These are phyloP conservation scores for Mechanitis mazaeus DNA, from an alignment of 2,888 invertebrate genomes.

Conservation along the genomic window DNA sequence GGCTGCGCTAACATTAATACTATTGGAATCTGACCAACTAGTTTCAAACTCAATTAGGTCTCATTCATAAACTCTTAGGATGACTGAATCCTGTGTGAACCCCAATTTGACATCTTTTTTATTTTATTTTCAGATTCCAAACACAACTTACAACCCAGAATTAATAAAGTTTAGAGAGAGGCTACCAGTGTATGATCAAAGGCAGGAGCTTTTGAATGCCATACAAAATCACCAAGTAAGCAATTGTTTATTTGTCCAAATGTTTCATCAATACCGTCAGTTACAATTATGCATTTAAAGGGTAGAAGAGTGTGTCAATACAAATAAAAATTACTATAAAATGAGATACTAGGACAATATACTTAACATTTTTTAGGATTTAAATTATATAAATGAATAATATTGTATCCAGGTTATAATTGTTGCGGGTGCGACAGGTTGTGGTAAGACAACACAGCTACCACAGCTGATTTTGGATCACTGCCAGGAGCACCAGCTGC, in stretches of 20 bases:
- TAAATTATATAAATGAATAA: background rate
- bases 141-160: conserved; percentile 72
- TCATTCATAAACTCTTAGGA: too few species aligned
- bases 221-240: conserved; percentile 80
- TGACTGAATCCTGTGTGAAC: too few species aligned
- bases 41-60: too few species aligned
- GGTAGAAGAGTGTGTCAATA: too few species aligned
- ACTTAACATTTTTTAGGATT: too few species aligned
- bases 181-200: conserved; percentile 82
- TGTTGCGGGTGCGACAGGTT: conserved; percentile 91
- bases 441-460: conserved; percentile 96
- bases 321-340: too few species aligned
- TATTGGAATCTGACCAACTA: too few species aligned
- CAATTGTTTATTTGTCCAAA: conserved; percentile 24
- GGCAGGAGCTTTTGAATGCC: conserved; percentile 80
- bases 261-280: too few species aligned
- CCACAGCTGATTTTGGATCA: conserved; percentile 95
- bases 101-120: background rate
- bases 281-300: too few species aligned
- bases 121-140: conserved; percentile 51
- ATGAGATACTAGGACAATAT: too few species aligned
- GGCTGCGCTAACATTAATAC: too few species aligned
- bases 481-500: conserved; percentile 74
- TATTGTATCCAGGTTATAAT: conserved; percentile 75
- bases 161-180: conserved; percentile 77